Evolutionary conservation across 2,797 vertebrate species (phyloP).

Genomic region (Notamacropus eugenii): DNA sequence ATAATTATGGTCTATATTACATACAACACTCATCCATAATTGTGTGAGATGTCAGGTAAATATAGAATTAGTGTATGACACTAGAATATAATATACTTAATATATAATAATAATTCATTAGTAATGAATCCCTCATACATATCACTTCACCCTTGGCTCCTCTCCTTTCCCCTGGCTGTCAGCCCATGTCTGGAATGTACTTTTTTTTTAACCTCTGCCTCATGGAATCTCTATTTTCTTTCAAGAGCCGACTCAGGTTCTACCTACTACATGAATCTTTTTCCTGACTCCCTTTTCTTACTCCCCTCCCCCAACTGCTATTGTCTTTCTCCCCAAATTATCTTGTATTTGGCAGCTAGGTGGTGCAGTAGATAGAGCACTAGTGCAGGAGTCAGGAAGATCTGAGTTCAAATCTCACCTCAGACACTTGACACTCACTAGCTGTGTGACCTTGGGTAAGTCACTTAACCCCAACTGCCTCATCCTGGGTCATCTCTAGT

Average conservation of each 20-base stretch:
- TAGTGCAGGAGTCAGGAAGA: no score
- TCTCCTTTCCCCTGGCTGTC: background rate
- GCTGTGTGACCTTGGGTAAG: no score
- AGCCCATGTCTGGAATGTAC: background rate
- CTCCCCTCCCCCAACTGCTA: background rate
- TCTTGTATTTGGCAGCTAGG: no score
- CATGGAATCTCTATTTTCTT: background rate
- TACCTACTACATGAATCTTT: background rate
- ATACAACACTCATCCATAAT: background rate
- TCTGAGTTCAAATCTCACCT: no score
- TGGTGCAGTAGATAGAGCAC: no score
- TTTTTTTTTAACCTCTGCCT: background rate
- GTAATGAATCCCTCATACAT: background rate
- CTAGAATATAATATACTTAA: background rate
- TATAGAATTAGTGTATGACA: background rate
- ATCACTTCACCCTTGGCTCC: background rate
- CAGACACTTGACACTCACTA: no score
- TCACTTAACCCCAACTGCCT: no score
- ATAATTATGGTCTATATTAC: background rate
- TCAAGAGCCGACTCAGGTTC: background rate
- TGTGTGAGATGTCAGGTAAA: background rate
- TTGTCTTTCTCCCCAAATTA: background rate
- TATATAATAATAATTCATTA: background rate
- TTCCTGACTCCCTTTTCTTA: background rate
- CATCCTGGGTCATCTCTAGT: no score